Evolutionary conservation across 2,888 invertebrate genomes (phyloP).

Genomic region (Chrysodeixis includens): DNA sequence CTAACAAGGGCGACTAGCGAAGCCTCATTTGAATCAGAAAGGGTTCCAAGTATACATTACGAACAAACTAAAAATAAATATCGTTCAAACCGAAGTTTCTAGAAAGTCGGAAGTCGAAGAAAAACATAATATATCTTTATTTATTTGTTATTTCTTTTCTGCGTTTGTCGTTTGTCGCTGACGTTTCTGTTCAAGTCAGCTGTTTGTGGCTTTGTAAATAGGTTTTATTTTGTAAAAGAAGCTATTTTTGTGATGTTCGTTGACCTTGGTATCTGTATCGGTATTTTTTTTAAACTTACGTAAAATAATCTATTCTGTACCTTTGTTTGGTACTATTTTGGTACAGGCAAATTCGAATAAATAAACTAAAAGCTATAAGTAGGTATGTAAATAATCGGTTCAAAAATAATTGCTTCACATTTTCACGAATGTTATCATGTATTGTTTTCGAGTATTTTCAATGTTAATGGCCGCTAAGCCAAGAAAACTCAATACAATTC

Average conservation of each 20-base stretch:
- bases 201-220: not conserved
- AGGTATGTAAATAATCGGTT: too few relatives aligned
- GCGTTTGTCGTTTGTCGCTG: not conserved
- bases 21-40: slow-evolving; percentile 40
- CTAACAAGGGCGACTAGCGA: not conserved
- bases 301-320: too few relatives aligned
- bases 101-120: slow-evolving; percentile 28
- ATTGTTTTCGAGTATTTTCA: too few relatives aligned
- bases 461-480: too few relatives aligned
- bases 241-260: not conserved
- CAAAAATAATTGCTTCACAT: too few relatives aligned
- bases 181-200: not conserved
- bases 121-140: slow-evolving; percentile 39
- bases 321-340: too few relatives aligned
- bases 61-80: slow-evolving; percentile 39
- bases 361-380: too few relatives aligned
- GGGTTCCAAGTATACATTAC: slow-evolving; percentile 7
- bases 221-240: not conserved
- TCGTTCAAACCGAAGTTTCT: slow-evolving; percentile 34
- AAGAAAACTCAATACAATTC: too few relatives aligned
- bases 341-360: too few relatives aligned
- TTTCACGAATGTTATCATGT: too few relatives aligned
- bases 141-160: slow-evolving; percentile 23
- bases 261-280: not conserved
- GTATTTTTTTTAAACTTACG: too few relatives aligned